Evolutionary conservation across 1,140 invertebrate species (phyloP).

Genomic region (Harlomillsia oculata): DNA sequence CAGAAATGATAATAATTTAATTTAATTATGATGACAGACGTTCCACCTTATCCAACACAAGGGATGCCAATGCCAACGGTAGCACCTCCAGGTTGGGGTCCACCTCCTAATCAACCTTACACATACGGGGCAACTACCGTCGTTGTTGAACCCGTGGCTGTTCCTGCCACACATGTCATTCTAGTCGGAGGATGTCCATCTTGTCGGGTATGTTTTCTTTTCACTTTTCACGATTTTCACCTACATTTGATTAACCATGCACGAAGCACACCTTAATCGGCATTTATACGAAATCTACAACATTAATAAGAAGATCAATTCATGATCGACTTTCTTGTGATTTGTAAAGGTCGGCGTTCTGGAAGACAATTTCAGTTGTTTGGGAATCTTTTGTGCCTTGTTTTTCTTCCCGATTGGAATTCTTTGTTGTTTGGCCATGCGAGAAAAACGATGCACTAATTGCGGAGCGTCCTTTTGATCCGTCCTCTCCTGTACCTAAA

Average conservation of each 20-base stretch:
- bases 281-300: background rate
- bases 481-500: no score
- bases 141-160: slow-evolving; percentile 27
- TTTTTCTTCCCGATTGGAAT: slow-evolving; percentile 76
- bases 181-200: slow-evolving; percentile 69
- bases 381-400: slow-evolving; percentile 71
- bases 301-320: background rate
- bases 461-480: no score
- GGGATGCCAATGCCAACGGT: background rate
- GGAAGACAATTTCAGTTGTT: slow-evolving; percentile 72
- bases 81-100: background rate
- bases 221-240: no score
- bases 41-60: background rate
- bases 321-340: background rate
- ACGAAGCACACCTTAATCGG: no score
- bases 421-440: slow-evolving; percentile 65
- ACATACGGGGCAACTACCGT: slow-evolving; percentile 4
- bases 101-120: background rate
- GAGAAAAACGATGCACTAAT: slow-evolving; percentile 67
- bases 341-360: slow-evolving; percentile 57
- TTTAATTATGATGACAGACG: background rate
- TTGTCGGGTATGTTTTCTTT: slow-evolving; percentile 53
- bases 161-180: slow-evolving; percentile 52
- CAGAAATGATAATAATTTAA: background rate
- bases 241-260: no score